phyloP scores from a whole-genome alignment of 37 sponge, comb jelly and placozoan species.

The Chondrilla cf. caribensis region DNA sequence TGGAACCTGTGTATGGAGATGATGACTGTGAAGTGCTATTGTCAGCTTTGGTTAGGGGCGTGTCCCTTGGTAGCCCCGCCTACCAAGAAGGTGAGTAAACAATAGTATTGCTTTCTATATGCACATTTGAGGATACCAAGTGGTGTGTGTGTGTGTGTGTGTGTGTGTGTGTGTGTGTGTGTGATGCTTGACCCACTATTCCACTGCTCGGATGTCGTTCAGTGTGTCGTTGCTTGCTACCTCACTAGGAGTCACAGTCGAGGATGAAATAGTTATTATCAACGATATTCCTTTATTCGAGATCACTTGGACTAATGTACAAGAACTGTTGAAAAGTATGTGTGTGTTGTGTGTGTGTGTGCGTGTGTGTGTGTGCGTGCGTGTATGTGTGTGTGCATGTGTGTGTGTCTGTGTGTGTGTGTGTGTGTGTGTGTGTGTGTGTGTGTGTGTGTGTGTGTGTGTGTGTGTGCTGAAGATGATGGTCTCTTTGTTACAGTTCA shows the following conservation, averaged over 20 bases:
- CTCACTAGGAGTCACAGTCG: constrained; percentile 25
- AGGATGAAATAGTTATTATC: constrained; percentile 47
- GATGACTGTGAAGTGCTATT: constrained; percentile 5
- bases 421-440: no score
- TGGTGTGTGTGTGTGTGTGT: background rate
- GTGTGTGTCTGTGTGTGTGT: no score
- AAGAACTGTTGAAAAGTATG: constrained; percentile 12
- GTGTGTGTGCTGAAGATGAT: no score
- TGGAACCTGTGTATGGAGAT: constrained; percentile 12
- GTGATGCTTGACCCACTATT: no score
- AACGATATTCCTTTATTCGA: constrained; percentile 44
- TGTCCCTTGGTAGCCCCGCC: constrained; percentile 32
- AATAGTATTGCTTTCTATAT: background rate
- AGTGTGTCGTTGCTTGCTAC: no score
- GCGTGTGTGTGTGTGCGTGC: background rate
- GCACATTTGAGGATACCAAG: no score
- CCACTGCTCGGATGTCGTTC: no score
- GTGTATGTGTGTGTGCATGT: no score
- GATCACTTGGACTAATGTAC: constrained; percentile 29
- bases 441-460: no score
- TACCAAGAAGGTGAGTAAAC: constrained; percentile 10
- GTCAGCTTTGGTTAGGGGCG: constrained; percentile 16
- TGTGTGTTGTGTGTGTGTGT: background rate
- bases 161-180: no score
- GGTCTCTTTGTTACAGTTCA: no score